Evolutionary conservation across 2,797 vertebrate genomes (phyloP).

Genomic region (Nannoperca australis): DNA sequence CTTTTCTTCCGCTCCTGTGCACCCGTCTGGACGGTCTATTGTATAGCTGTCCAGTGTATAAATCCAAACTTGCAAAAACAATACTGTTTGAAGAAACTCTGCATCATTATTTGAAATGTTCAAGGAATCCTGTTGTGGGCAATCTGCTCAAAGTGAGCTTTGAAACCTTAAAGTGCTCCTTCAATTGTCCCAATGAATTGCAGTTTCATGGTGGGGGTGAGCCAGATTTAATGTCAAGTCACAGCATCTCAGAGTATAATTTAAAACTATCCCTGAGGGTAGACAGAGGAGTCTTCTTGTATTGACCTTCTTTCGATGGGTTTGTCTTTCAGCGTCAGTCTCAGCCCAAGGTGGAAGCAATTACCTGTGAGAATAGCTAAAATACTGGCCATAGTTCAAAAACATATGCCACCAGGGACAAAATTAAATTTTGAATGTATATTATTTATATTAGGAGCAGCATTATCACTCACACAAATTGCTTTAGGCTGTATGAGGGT

Average conservation of each 20-base stretch:
- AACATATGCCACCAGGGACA: not conserved
- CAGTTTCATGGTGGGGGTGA: conserved; percentile 23
- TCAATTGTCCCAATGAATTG: conserved; percentile 17
- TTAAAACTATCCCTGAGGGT: conserved; percentile 60
- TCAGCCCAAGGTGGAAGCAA: conserved; percentile 75
- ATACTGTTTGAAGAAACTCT: conserved; percentile 3
- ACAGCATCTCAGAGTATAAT: conserved; percentile 50
- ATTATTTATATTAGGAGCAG: not conserved
- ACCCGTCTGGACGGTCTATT: not conserved
- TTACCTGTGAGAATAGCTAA: conserved; percentile 69
- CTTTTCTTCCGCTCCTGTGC: conserved; percentile 14
- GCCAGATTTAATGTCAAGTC: conserved; percentile 49
- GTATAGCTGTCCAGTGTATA: not conserved
- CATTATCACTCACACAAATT: not conserved
- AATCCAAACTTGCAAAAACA: conserved; percentile 23
- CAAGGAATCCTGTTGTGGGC: not conserved
- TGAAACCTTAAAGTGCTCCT: conserved; percentile 36
- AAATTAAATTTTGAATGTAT: not conserved
- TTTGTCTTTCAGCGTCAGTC: conserved; percentile 59
- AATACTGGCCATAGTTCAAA: conserved; percentile 43
- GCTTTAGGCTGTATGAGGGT: not conserved
- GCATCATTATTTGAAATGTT: conserved; percentile 26
- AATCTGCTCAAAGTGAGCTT: conserved; percentile 18
- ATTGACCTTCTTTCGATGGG: conserved; percentile 46
- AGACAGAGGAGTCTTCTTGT: conserved; percentile 46